Base-by-base conservation (phyloP, 2,113 vertebrate genomes). In the Chionis minor region DNA sequence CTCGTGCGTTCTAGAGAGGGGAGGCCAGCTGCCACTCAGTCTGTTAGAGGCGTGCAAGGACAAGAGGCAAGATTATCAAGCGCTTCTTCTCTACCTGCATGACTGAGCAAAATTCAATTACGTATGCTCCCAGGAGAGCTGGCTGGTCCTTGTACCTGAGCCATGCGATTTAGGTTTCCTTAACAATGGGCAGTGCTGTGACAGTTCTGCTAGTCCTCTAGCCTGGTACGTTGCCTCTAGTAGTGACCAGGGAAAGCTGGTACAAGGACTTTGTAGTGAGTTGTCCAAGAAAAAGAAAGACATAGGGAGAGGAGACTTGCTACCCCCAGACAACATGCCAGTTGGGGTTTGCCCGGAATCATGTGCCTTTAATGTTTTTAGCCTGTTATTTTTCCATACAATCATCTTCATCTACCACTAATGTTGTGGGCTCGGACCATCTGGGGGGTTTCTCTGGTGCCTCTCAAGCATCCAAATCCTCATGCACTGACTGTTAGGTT, bases 41-140 rank as follows among this genome's bases (percentile, higher is more conserved):
- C 70, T 74, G 67, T 79, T 62, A 35, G 61, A 90, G 74, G 55
- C 28, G 1, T 63, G 75, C 86, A 75, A 79, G 91, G 75, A 75
- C 81, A 79, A 71, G 88, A 90, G 78, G 61, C 47, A 71, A 26
- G 38, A 70, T 55, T 81, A 59, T 33, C 61, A 54, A 88, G 70
- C 69, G 35, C 49, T 74, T 27, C 67, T 87, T 78, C 79, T 75
- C 74, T 72, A 58, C 79, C 71, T 88, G 88, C 74, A n/a, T 71
- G 81, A 74, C 56, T 88, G 88, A 92, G 56, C 79, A 82, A 88
- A 85, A 70, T 59, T 62, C 44, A 79, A 78, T 90, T 69, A 47
- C 12, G 2, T 63, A 47, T 92, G 66, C 42, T 92, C 74, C 47
- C 56, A 27, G 74, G 54, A 92, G 56, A 66, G 35, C 55, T 71